Percentiles rank a stretch among this genome's conserved stretches.
These are phyloP conservation scores for Chaetogeoica ovagalla DNA, from an alignment of 2,888 invertebrate genomes.

Conservation along the genomic window DNA sequence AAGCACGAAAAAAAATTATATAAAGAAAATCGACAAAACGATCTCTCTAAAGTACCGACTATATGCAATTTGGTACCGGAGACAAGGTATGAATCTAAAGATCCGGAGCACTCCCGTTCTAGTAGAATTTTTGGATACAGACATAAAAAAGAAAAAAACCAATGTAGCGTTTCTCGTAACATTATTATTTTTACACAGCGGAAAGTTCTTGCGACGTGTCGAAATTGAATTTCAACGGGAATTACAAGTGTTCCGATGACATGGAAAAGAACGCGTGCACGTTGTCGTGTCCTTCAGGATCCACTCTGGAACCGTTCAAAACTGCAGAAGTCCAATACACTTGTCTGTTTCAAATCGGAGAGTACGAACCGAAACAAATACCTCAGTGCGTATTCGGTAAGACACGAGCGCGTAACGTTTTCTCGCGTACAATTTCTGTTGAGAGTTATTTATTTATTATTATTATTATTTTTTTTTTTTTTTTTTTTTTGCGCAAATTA, in stretches of 20 bases:
- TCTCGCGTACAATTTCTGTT: no score
- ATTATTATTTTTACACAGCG: slow-evolving; percentile 63
- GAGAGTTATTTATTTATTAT: no score
- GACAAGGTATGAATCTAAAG: no score
- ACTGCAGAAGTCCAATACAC: slow-evolving; percentile 67
- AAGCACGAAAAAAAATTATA: no score
- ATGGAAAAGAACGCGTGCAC: slow-evolving; percentile 67
- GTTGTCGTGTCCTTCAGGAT: slow-evolving; percentile 69
- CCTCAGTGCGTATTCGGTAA: slow-evolving; percentile 74
- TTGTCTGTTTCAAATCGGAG: slow-evolving; percentile 70
- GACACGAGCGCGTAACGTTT: slow-evolving; percentile 8
- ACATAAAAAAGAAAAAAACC: no score
- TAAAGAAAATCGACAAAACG: no score
- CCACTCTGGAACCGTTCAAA: slow-evolving; percentile 65
- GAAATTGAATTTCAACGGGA: slow-evolving; percentile 75
- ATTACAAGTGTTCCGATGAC: slow-evolving; percentile 71
- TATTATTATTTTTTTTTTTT: no score
- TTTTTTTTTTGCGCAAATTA: background rate
- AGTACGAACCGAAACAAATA: slow-evolving; percentile 70
- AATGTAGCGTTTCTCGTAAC: no score
- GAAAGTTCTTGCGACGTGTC: slow-evolving; percentile 66
- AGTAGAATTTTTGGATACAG: no score
- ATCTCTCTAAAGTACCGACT: no score
- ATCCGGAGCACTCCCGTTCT: no score
- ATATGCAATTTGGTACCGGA: no score